A percentile compares a stretch with the other conserved stretches of the same genome.
Evolutionary conservation across 1,140 invertebrate species (phyloP).

Genomic region (Rhopalosiphum padi): DNA sequence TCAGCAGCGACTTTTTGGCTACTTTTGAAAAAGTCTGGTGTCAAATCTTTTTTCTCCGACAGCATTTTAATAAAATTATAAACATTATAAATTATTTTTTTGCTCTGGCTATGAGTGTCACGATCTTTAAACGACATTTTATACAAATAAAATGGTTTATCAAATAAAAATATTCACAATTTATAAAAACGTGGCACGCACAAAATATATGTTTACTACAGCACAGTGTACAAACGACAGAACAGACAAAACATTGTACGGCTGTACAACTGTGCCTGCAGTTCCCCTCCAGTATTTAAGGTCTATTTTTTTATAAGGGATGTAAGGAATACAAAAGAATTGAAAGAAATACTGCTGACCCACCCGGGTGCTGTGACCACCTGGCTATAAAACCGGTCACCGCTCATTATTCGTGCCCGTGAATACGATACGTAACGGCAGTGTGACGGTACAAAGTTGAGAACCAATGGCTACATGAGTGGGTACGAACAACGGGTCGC

Average conservation of each 20-base stretch:
- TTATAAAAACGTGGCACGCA: constrained; percentile 20
- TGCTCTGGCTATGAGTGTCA: constrained; percentile 12
- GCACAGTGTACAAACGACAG: constrained; percentile 25
- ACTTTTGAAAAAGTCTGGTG: neutral
- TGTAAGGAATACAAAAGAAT: constrained; percentile 18
- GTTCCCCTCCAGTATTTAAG: neutral
- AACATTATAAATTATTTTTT: neutral
- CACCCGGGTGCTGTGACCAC: neutral
- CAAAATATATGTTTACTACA: constrained; percentile 35
- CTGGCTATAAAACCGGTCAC: constrained; percentile 4
- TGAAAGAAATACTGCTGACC: neutral
- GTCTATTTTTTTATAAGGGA: constrained; percentile 22
- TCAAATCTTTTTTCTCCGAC: neutral
- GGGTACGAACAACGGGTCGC: too few species aligned
- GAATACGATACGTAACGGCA: too few species aligned
- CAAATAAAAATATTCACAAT: constrained; percentile 33
- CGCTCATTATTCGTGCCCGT: too few species aligned
- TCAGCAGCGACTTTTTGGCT: neutral
- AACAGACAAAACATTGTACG: constrained; percentile 14
- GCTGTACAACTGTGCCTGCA: neutral
- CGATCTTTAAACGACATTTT: constrained; percentile 20
- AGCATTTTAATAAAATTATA: constrained; percentile 14
- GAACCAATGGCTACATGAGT: too few species aligned
- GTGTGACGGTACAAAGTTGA: neutral
- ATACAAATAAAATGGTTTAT: neutral